Evolutionary conservation across 2,797 vertebrate species (phyloP).

Genomic region (Diplodus sargus): DNA sequence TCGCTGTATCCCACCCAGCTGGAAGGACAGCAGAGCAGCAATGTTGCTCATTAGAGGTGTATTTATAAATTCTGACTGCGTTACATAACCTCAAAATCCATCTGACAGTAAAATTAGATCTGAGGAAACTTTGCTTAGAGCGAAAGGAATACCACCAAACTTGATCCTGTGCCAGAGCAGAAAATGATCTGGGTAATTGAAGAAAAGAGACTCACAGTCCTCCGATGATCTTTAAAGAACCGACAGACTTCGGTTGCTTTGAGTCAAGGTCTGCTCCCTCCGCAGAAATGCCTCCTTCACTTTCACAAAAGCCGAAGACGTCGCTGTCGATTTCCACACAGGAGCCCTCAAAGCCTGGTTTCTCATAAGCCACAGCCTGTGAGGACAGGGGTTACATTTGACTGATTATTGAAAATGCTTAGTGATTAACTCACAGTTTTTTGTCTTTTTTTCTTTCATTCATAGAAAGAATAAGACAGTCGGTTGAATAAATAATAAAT

Average conservation of each 20-base stretch:
- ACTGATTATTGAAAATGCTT: conserved; percentile 1
- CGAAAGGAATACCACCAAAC: neutral
- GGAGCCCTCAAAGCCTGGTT: conserved; percentile 89
- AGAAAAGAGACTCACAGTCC: conserved; percentile 90
- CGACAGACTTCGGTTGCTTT: conserved; percentile 77
- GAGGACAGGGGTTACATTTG: neutral
- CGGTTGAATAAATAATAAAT: neutral
- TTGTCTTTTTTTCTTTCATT: neutral
- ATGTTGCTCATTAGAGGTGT: conserved; percentile 3
- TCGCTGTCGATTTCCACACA: conserved; percentile 88
- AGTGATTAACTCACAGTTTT: neutral
- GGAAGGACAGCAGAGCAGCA: conserved; percentile 12
- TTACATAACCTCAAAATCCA: conserved; percentile 31
- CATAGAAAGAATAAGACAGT: neutral
- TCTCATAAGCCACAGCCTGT: conserved; percentile 91
- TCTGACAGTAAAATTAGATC: conserved; percentile 4
- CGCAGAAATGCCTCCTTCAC: conserved; percentile 38
- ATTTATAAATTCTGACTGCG: neutral
- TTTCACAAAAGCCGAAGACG: conserved; percentile 78
- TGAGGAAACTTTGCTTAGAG: conserved; percentile 4
- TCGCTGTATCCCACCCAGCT: conserved; percentile 95
- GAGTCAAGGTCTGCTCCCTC: conserved; percentile 44
- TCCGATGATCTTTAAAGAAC: conserved; percentile 91
- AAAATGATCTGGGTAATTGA: neutral
- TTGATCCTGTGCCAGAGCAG: conserved; percentile 1